Evolutionary conservation across 1,140 invertebrate species (phyloP).

Genomic region (Cherax quadricarinatus): DNA sequence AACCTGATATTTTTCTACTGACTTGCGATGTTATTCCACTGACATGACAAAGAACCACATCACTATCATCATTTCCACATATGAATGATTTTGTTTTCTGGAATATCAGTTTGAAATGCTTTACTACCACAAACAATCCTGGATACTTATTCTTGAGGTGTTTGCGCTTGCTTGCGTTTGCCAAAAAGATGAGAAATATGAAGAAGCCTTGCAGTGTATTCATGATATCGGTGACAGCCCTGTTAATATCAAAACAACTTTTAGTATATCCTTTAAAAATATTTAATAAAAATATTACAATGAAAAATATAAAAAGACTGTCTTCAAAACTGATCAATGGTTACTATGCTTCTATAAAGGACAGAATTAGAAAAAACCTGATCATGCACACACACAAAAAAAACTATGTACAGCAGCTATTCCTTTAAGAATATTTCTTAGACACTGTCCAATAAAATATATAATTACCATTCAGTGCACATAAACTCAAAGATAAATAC

Average conservation of each 20-base stretch:
- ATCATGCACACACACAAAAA: too few relatives aligned
- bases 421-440: too few relatives aligned
- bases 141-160: slow-evolving; percentile 42
- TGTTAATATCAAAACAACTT: not conserved
- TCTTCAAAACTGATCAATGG: not conserved
- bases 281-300: not conserved
- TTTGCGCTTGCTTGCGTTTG: slow-evolving; percentile 27
- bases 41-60: not conserved
- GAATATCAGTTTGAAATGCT: not conserved
- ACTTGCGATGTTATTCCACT: not conserved
- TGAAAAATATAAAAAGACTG: not conserved
- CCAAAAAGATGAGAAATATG: slow-evolving; percentile 44
- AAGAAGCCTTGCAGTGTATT: slow-evolving; percentile 54
- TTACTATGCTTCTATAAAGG: not conserved
- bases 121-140: not conserved
- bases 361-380: too few relatives aligned
- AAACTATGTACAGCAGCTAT: too few relatives aligned
- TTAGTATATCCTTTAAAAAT: not conserved
- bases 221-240: slow-evolving; percentile 43
- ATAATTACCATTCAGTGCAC: too few relatives aligned
- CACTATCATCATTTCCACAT: not conserved
- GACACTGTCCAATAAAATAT: too few relatives aligned
- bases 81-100: not conserved
- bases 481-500: too few relatives aligned
- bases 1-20: slow-evolving; percentile 25